Conservation (phyloP, 2,113 vertebrate genomes). For the Siphamia tubifer region DNA sequence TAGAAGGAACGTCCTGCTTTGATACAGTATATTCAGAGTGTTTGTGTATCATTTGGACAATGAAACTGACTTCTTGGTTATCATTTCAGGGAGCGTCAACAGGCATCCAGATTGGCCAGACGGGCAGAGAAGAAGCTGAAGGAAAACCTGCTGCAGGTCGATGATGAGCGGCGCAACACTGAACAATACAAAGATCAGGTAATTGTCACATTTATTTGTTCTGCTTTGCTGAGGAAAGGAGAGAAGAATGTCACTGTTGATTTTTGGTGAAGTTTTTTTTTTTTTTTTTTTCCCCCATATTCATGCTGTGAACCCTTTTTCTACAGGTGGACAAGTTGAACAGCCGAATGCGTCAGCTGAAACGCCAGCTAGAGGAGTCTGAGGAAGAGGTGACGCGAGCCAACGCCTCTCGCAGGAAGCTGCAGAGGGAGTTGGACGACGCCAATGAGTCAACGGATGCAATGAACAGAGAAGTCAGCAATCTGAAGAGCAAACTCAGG, state of each 20-base stretch:
- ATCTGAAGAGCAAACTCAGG: constrained; percentile 86
- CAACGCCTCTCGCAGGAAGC: constrained; percentile 82
- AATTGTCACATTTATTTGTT: neutral
- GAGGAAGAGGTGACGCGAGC: constrained; percentile 87
- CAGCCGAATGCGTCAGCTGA: constrained; percentile 85
- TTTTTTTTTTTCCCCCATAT: neutral
- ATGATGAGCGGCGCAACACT: constrained; percentile 89
- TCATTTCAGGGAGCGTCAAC: constrained; percentile 86
- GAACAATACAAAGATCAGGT: constrained; percentile 96
- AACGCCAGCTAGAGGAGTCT: constrained; percentile 87
- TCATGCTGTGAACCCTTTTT: neutral
- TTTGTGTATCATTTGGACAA: too few species aligned
- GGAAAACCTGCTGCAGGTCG: constrained; percentile 91
- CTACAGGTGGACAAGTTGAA: constrained; percentile 84
- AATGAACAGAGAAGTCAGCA: constrained; percentile 88
- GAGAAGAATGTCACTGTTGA: neutral
- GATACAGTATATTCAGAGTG: too few species aligned
- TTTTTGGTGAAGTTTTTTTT: neutral
- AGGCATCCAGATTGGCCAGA: constrained; percentile 85
- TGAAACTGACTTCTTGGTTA: neutral
- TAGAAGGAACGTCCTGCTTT: too few species aligned
- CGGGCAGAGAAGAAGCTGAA: constrained; percentile 95
- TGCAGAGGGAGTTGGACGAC: constrained; percentile 89
- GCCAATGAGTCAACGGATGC: constrained; percentile 79
- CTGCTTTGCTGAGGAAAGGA: neutral